Evolutionary conservation across 2,888 invertebrate genomes (phyloP).

Genomic region (Diarsia dahlii): DNA sequence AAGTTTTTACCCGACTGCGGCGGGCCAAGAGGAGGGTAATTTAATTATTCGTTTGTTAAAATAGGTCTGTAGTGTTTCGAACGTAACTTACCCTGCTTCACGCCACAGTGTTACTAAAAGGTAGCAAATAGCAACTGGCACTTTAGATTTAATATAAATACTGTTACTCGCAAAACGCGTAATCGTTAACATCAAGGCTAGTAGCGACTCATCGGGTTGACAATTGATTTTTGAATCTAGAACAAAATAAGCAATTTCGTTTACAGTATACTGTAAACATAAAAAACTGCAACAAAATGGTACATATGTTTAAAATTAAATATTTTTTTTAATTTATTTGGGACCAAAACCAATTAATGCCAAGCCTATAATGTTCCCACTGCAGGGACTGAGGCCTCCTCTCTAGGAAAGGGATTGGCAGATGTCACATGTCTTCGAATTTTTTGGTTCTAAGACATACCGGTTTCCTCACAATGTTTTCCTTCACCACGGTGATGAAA

Average conservation of each 20-base stretch:
- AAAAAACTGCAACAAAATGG: neutral
- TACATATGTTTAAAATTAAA: neutral
- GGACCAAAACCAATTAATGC: too few species aligned
- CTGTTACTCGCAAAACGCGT: fast-evolving
- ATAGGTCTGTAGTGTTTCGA: neutral
- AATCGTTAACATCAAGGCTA: neutral
- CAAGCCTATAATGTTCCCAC: too few species aligned
- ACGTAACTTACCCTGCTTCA: slow-evolving; percentile 60
- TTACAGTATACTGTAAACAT: neutral
- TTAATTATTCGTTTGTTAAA: too few species aligned
- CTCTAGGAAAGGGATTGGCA: too few species aligned
- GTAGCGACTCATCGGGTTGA: neutral
- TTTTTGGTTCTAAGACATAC: too few species aligned
- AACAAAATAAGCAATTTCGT: neutral
- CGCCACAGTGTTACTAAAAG: slow-evolving; percentile 62
- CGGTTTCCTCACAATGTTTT: too few species aligned
- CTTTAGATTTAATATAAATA: neutral
- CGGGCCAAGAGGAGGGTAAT: too few species aligned
- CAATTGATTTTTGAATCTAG: fast-evolving
- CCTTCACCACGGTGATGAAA: too few species aligned
- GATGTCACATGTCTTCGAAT: too few species aligned
- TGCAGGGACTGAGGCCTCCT: too few species aligned
- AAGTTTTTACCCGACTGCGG: too few species aligned
- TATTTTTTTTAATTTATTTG: neutral
- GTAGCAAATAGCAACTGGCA: slow-evolving; percentile 51